Evolutionary conservation across 1,140 invertebrate species (phyloP).

Genomic region (Ostrea denselamellosa): DNA sequence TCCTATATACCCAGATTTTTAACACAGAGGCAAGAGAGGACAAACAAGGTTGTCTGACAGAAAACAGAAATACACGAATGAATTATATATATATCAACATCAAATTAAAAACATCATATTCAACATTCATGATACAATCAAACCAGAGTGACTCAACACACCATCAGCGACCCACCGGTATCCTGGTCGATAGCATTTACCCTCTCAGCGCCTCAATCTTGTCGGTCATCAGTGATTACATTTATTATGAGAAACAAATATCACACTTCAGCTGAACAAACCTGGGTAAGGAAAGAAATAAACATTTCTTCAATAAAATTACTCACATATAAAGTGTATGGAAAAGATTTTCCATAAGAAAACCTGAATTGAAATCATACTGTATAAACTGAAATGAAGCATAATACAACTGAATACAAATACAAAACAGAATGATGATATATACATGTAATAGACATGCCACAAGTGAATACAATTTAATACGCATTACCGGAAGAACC

Average conservation of each 20-base stretch:
- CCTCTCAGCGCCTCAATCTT: background rate
- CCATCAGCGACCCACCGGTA: background rate
- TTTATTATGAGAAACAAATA: slow-evolving; percentile 39
- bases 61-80: no score
- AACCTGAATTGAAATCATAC: background rate
- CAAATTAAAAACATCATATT: background rate
- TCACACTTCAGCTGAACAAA: slow-evolving; percentile 19
- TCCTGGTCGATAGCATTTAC: background rate
- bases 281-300: slow-evolving; percentile 39
- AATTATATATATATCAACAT: no score
- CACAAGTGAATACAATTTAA: no score
- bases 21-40: no score
- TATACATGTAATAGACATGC: background rate
- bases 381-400: background rate
- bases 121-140: slow-evolving; percentile 13
- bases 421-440: background rate
- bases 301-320: slow-evolving; percentile 10
- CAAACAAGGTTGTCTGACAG: no score
- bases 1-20: no score
- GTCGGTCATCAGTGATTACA: background rate
- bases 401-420: background rate
- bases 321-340: background rate
- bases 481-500: no score
- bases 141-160: slow-evolving; percentile 18
- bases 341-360: background rate